Evolutionary conservation across 2,113 vertebrate genomes (phyloP), one percentile per base, ranked within the genome.

Genomic region (Tonatia bakeri): DNA sequence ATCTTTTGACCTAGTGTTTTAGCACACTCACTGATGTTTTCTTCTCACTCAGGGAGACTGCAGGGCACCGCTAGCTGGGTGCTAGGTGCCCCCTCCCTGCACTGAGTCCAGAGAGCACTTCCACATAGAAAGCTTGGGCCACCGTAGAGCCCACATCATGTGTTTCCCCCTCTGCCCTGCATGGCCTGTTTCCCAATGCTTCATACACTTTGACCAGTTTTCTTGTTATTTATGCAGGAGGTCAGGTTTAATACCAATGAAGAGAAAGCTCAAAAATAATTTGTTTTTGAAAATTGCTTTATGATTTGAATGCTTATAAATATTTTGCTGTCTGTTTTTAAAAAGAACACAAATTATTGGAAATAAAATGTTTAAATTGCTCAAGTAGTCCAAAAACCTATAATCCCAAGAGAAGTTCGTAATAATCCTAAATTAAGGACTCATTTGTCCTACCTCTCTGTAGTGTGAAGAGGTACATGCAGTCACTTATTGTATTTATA

Each of bases 251-350:
- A 36, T 61, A 45, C 19, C 64, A 91, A 87, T 43, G 70, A 91
- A 69, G 12, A 77, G 19, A 65, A 64, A 64, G 14, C 4, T 69
- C 50, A 43, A 38, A 77, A 84, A n/a, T 70, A 43, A 82, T 91
- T 93, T 91, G 43, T 52, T 67, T 88, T 93, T 89, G 50, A 75
- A 87, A 89, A 80, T 65, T 28, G 45, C 12, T 54, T 87, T 69
- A 40, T 75, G 50, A 56, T 91, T 65, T 85, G 28, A 89, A 85
- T 24, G 13, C 17, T 96, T 88, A 31, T 45, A 95, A 64, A 50
- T 94, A 64, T 69, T 92, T 76, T 92, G 33, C 15, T 94, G 40
- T 93, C 47, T 43, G 28, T 61, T 94, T 93, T 94, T 79, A 33
- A 90, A 88, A 12, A 9, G 33, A 82, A 85, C 1, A 61, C 40